Evolutionary conservation across 2,113 vertebrate species (phyloP).

Genomic region (Megaptera novaeangliae): DNA sequence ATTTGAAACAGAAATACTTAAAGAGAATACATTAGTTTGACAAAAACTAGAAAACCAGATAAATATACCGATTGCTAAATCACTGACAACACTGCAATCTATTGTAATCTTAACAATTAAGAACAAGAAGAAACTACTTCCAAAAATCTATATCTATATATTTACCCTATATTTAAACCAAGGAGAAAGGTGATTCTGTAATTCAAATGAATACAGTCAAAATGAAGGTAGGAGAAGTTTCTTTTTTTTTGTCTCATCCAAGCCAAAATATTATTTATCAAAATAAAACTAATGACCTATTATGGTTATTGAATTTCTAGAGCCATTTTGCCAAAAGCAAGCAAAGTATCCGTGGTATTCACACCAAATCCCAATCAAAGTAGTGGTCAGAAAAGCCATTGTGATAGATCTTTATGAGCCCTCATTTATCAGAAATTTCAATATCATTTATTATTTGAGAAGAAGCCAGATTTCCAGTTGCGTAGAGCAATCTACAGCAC

Average conservation of each 20-base stretch:
- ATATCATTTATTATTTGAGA: neutral
- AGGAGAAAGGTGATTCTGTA: neutral
- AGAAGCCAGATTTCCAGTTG: neutral
- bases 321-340: conserved; percentile 35
- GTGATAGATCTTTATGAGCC: neutral
- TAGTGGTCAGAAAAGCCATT: neutral
- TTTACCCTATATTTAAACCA: neutral
- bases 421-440: neutral
- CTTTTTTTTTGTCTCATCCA: neutral
- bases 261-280: neutral
- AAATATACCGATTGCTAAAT: neutral
- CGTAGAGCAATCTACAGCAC: neutral
- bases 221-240: neutral
- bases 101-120: neutral
- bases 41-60: neutral
- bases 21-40: neutral
- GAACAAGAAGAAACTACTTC: neutral
- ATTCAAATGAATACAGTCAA: neutral
- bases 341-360: neutral
- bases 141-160: neutral
- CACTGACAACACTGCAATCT: neutral
- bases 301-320: neutral
- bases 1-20: conserved; percentile 3
- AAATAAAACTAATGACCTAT: neutral
- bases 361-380: neutral